phyloP scores from a whole-genome alignment of 2,113 vertebrate genomes.

The Ceyx cyanopectus region DNA sequence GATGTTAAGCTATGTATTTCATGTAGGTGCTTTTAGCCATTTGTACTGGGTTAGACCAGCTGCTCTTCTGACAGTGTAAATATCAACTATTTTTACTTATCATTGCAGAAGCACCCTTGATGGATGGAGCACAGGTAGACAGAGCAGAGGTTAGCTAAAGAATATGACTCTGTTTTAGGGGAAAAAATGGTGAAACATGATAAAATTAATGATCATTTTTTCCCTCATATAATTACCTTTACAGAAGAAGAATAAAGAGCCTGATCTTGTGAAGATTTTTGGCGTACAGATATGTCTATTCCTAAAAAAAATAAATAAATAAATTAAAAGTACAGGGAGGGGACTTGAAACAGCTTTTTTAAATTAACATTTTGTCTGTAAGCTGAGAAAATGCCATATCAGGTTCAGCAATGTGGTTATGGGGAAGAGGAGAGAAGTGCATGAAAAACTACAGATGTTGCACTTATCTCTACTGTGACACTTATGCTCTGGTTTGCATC shows the following conservation, averaged over 20 bases:
- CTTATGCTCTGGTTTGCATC: neutral
- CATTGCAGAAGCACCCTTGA: neutral
- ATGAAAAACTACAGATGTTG: neutral
- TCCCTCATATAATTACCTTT: neutral
- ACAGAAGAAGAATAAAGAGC: neutral
- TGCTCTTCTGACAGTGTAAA: neutral
- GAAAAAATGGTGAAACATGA: neutral
- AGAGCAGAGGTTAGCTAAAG: neutral
- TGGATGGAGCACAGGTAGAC: neutral
- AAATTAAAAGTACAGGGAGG: fast-evolving
- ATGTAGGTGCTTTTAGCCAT: neutral
- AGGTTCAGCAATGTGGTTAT: neutral
- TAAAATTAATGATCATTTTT: neutral
- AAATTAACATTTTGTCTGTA: neutral
- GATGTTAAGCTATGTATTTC: neutral
- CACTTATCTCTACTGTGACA: neutral
- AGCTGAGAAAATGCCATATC: neutral
- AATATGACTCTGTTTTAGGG: neutral
- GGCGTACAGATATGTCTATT: neutral
- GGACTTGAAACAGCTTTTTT: neutral
- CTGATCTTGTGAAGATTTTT: neutral
- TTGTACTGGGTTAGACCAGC: neutral
- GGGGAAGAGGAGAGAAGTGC: neutral
- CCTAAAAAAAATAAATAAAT: neutral
- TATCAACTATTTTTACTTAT: neutral